A percentile compares a stretch with the other conserved stretches of the same genome.
These are phyloP conservation scores for Gasterosteus aculeatus DNA, from an alignment of 2,113 vertebrate species.

Conservation along the genomic window DNA sequence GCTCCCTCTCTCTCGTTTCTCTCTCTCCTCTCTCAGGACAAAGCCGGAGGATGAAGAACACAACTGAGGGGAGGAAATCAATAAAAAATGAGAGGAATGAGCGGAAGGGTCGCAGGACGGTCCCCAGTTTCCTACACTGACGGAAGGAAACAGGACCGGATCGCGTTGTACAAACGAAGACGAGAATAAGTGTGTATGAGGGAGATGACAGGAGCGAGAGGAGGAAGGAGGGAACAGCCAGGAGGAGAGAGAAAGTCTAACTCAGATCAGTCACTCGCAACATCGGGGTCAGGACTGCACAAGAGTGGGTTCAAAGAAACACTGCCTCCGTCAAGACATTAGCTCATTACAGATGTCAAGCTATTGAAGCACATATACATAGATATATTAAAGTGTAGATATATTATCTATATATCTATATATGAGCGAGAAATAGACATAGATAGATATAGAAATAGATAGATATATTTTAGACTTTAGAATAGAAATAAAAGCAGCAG, in stretches of 20 bases:
- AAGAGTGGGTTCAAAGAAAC: constrained; percentile 8
- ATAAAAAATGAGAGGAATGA: constrained; percentile 14
- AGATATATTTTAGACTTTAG: constrained; percentile 4
- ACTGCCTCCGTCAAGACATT: constrained; percentile 10
- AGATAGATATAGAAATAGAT: neutral
- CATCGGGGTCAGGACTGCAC: constrained; percentile 36
- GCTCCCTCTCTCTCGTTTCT: neutral
- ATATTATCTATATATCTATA: neutral
- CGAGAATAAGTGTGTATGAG: neutral
- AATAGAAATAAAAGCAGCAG: constrained; percentile 19
- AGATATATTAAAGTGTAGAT: neutral
- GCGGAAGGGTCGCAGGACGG: constrained; percentile 2
- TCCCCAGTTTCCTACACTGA: neutral
- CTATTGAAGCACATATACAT: neutral
- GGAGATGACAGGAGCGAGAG: neutral
- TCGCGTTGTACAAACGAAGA: constrained; percentile 2
- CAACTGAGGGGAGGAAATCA: constrained; percentile 31
- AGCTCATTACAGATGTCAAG: neutral
- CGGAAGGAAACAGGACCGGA: constrained; percentile 3
- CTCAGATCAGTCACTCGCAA: constrained; percentile 54
- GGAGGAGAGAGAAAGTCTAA: constrained; percentile 26
- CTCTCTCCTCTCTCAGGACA: constrained; percentile 44
- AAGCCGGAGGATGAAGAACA: constrained; percentile 53
- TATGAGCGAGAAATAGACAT: neutral
- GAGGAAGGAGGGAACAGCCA: constrained; percentile 2